Evolutionary conservation across 2,113 vertebrate genomes (phyloP), one percentile per base, ranked within the genome.

Genomic region (Anolis sagrei): DNA sequence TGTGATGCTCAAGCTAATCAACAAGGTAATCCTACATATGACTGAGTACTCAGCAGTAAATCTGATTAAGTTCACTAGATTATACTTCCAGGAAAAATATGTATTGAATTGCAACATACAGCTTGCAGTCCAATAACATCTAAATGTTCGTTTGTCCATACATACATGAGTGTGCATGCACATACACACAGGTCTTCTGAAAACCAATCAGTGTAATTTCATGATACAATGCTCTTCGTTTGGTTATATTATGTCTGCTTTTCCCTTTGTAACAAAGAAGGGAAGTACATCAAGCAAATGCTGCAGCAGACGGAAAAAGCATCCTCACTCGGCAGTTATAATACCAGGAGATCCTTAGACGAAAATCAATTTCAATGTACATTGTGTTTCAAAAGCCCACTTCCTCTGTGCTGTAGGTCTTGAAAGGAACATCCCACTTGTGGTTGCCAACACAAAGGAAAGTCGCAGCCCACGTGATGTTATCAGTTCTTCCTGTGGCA

Each of bases 371-470:
- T 96, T 96, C 94, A 96, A 94, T 97, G 94, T 95, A 95, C 94
- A 97, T 97, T 97, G 95, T 97, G 95, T 96, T 96, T 96, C 91
- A 91, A 58, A 92, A 94, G 93, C 90, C 95, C 88, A 92, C 95
- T 97, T 97, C 97, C 97, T 96, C 93, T 18, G 93, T 92, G 92
- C 93, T 86, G 92, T 91, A 93, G 96, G 93, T 90, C 95, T 92
- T 88, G 91, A 95, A 95, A 95, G 95, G 95, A 96, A 96, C 95
- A 96, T 96, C 96, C 95, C 95, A 96, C 96, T 97, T 97, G 94
- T 86, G 93, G 94, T 94, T 95, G 93, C 94, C 0, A 88, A 96
- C 95, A 97, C 96, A 97, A 97, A 96, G 94, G 95, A 93, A 94
- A 36, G 91, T 95, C 94, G 88, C 88, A 94, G 89, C 92, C 94